phyloP scores from a whole-genome alignment of 2,888 invertebrate genomes.

The Chymomyza fuscimana region DNA sequence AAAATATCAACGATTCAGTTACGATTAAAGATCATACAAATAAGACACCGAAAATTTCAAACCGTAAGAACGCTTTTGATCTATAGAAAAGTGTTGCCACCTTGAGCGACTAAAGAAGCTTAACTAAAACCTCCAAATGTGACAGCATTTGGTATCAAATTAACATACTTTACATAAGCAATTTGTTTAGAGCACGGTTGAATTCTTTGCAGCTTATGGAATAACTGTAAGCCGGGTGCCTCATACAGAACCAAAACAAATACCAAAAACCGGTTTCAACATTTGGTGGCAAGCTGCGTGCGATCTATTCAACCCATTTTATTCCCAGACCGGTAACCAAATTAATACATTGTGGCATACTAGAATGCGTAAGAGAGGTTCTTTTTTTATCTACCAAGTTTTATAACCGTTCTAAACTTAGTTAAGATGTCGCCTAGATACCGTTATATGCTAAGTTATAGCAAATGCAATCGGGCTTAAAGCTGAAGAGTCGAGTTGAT shows the following conservation, averaged over 20 bases:
- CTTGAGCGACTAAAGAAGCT: neutral
- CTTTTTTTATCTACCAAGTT: slow-evolving; percentile 11
- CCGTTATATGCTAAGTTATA: slow-evolving; percentile 51
- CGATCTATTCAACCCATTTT: neutral
- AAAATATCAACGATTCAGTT: neutral
- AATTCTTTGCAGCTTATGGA: slow-evolving; percentile 31
- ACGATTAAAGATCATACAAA: neutral
- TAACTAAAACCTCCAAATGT: neutral
- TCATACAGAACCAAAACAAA: slow-evolving; percentile 17
- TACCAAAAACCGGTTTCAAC: slow-evolving; percentile 54
- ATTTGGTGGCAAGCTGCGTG: neutral
- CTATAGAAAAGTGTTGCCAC: neutral
- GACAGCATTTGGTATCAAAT: slow-evolving; percentile 2
- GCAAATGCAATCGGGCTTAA: slow-evolving; percentile 33
- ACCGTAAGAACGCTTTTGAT: too few species aligned
- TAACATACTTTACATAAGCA: slow-evolving; percentile 39
- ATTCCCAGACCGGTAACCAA: neutral
- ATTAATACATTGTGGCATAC: neutral
- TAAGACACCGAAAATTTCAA: neutral
- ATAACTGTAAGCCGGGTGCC: slow-evolving; percentile 56
- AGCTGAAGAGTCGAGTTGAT: slow-evolving; percentile 38
- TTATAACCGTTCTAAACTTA: slow-evolving; percentile 56
- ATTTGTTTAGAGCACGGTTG: slow-evolving; percentile 16
- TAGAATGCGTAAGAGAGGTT: neutral
- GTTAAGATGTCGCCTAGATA: slow-evolving; percentile 35